These are phyloP conservation scores for Meandrina meandrites DNA, from an alignment of 92 coral and sea anemone species.

Conservation along the genomic window DNA sequence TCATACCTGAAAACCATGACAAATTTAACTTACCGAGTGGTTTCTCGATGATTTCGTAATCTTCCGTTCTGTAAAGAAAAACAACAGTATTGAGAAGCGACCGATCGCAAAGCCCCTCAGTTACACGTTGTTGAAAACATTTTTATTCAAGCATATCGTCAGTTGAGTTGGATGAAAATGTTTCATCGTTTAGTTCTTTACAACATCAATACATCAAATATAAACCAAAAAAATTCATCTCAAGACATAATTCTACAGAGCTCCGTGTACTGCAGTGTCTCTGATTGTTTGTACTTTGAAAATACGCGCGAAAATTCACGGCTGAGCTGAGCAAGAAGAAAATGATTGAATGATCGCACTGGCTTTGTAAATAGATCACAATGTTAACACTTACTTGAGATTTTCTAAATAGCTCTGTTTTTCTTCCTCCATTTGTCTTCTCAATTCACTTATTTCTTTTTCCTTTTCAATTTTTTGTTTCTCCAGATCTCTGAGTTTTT, in stretches of 20 bases:
- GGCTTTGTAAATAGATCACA: no score
- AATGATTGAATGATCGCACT: no score
- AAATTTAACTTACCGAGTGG: slow-evolving; percentile 73
- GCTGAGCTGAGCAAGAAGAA: no score
- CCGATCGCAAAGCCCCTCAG: background rate
- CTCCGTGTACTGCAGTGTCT: no score
- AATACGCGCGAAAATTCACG: no score
- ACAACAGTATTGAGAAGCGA: background rate
- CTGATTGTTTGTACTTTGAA: no score
- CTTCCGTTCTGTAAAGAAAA: slow-evolving; percentile 72
- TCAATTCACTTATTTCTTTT: slow-evolving; percentile 70
- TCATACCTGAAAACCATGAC: background rate
- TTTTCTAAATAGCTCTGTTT: slow-evolving; percentile 75
- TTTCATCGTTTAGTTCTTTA: background rate
- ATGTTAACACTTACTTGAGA: slow-evolving; percentile 65
- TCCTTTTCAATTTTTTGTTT: slow-evolving; percentile 66
- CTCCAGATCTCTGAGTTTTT: slow-evolving; percentile 60
- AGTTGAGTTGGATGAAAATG: background rate
- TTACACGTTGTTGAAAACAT: background rate
- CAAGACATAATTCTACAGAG: no score
- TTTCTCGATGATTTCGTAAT: slow-evolving; percentile 79
- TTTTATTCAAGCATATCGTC: background rate
- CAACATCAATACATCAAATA: background rate
- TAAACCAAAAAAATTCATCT: no score
- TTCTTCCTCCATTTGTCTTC: slow-evolving; percentile 67